Base-by-base conservation (phyloP, 2,113 vertebrate genomes). In the Maccullochella peelii region DNA sequence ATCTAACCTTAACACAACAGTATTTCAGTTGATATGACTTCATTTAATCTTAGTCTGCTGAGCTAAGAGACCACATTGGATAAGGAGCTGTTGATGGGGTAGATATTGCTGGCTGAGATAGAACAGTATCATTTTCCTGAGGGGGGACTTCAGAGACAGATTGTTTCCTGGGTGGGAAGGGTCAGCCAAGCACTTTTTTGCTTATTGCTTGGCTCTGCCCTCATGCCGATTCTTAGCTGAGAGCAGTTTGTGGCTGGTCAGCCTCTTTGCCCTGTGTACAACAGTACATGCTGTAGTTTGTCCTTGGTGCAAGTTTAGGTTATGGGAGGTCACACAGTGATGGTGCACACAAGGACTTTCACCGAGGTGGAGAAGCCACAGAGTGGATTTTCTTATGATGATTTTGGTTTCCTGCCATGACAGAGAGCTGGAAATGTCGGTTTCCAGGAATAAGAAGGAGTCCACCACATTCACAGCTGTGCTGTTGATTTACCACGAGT, bases 151-250 rank as follows among this genome's bases (percentile, higher is more conserved):
- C 63, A 74, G 59, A 80, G 68, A 77, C 84, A 80, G 77, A 84
- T 84, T 71, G 70, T 69, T 77, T 79, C 77, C 36, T 40, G 44
- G 38, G 62, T 76, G 44, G 25, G 71, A 80, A 74, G 58, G 70
- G 67, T 87, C 79, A 70, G 68, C 30, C 3, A 3, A 65, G 30
- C 61, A 42, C 30, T 79, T 78, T 79, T 25, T 75, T 78, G 30
- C 59, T 82, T 33, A 66, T 81, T 85, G 86, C 75, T 88, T 70
- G 55, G 73, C 77, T 78, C 33, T 12, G 30, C 59, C 21, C 11
- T 79, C 42, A 33, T 68, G 42, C 16, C 25, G 62, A 75, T 57
- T 68, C 69, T 33, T 25, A 59, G 65, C 8, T 11, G 49, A 47
- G 30, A 52, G 67, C 47, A 58, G 63, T n/a, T 12, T 57, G 80